phyloP scores from a whole-genome alignment of 2,113 vertebrate genomes.

The Labeo rohita region DNA sequence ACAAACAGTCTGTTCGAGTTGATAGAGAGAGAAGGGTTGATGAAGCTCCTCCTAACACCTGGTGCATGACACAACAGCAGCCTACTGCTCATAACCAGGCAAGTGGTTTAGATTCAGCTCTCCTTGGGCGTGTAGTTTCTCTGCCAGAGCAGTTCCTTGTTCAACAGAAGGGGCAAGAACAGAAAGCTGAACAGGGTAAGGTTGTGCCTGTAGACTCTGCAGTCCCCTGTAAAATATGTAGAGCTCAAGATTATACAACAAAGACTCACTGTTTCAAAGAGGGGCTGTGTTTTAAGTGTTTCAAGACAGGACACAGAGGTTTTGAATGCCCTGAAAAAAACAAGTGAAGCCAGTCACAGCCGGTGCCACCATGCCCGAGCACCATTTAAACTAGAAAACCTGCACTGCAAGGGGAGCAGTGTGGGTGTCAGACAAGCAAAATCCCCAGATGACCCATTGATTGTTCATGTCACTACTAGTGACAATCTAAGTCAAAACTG shows the following conservation, averaged over 20 bases:
- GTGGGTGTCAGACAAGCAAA: neutral
- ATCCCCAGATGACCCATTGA: neutral
- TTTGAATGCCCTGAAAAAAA: neutral
- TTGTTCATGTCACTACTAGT: neutral
- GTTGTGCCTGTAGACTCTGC: too few relatives aligned
- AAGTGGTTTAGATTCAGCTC: too few relatives aligned
- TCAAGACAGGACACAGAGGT: neutral
- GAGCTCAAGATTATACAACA: neutral
- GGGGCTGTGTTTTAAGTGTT: neutral
- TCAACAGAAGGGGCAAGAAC: neutral
- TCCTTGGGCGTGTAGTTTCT: neutral
- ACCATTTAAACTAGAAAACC: too few relatives aligned
- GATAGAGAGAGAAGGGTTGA: too few relatives aligned
- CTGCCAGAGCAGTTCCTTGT: neutral
- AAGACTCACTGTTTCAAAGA: neutral
- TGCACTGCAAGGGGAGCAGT: too few relatives aligned
- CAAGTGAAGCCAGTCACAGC: too few relatives aligned
- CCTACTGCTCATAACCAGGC: too few relatives aligned
- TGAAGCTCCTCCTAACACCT: too few relatives aligned
- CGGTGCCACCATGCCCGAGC: too few relatives aligned
- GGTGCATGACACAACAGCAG: too few relatives aligned
- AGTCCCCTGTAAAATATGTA: neutral
- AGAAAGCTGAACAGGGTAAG: neutral
- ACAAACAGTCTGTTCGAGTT: too few relatives aligned
- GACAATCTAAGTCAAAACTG: neutral